These are phyloP conservation scores for Halisarca cf. caerulea DNA, from an alignment of 37 sponge, comb jelly and placozoan species.

Conservation along the genomic window DNA sequence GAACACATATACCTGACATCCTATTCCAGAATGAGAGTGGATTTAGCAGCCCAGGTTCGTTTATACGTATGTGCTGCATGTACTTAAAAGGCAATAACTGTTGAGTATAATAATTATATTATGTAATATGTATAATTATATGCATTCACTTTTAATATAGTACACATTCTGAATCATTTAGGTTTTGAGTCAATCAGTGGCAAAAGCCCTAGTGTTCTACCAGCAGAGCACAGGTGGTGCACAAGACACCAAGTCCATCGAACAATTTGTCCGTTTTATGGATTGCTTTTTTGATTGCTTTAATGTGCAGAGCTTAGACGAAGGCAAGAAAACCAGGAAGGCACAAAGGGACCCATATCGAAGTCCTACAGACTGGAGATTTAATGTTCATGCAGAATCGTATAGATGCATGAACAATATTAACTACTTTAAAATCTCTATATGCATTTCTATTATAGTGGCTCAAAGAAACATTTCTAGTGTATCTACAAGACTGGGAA, in stretches of 20 bases:
- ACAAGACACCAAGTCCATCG: constrained; percentile 25
- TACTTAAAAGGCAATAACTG: not conserved
- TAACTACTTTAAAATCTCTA: not conserved
- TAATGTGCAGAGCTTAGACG: constrained; percentile 21
- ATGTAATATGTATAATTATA: not conserved
- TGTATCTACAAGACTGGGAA: constrained; percentile 7
- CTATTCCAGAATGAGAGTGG: constrained; percentile 29
- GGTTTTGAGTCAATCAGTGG: constrained; percentile 52
- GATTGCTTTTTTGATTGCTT: constrained; percentile 44
- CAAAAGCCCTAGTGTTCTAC: constrained; percentile 28
- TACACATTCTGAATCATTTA: not conserved
- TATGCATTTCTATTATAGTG: not conserved
- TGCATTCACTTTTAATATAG: not conserved
- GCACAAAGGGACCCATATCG: constrained; percentile 16
- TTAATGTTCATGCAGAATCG: not conserved
- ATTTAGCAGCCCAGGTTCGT: constrained; percentile 24
- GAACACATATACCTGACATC: constrained; percentile 28
- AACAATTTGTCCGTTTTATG: constrained; percentile 19
- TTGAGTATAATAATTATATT: not conserved
- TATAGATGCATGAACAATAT: not conserved
- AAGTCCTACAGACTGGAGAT: constrained; percentile 9
- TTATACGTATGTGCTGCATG: not conserved
- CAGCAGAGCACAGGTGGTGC: not conserved
- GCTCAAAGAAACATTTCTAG: not conserved
- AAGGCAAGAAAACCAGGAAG: constrained; percentile 4